phyloP scores from a whole-genome alignment of 2,888 invertebrate species.

The Carpatolechia fugitivella region DNA sequence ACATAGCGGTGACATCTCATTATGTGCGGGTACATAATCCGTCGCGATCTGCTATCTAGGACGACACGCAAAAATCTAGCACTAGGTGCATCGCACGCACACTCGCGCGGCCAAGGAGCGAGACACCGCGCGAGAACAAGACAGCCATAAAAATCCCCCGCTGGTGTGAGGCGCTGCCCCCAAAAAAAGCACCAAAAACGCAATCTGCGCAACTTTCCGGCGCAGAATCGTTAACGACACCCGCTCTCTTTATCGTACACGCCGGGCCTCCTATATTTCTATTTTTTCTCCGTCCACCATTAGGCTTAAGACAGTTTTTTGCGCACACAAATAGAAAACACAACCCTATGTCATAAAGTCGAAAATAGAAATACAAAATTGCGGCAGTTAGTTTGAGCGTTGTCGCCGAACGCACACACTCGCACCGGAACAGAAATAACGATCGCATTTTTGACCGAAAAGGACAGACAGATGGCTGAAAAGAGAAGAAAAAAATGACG shows the following conservation, averaged over 20 bases:
- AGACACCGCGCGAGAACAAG: slow-evolving; percentile 71
- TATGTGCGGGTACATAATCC: slow-evolving; percentile 57
- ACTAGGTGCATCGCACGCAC: slow-evolving; percentile 58
- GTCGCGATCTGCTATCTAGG: slow-evolving; percentile 65
- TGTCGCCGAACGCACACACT: slow-evolving; percentile 69
- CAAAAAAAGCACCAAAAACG: slow-evolving; percentile 81
- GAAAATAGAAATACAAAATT: slow-evolving; percentile 26
- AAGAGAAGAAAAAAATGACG: slow-evolving; percentile 80
- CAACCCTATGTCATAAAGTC: slow-evolving; percentile 22
- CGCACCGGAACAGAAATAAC: slow-evolving; percentile 79
- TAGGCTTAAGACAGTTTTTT: slow-evolving; percentile 66
- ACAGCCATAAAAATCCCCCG: slow-evolving; percentile 75
- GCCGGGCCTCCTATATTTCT: slow-evolving; percentile 78
- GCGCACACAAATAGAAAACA: background rate
- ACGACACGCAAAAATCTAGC: slow-evolving; percentile 76
- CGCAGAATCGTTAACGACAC: slow-evolving; percentile 81
- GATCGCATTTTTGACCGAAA: slow-evolving; percentile 80
- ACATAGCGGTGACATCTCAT: slow-evolving; percentile 72
- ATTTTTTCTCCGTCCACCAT: slow-evolving; percentile 74
- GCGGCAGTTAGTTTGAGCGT: slow-evolving; percentile 54
- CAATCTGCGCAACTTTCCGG: slow-evolving; percentile 80
- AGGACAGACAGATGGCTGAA: slow-evolving; percentile 79
- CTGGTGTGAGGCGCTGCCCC: slow-evolving; percentile 77
- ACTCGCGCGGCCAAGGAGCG: slow-evolving; percentile 48
- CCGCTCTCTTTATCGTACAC: slow-evolving; percentile 78